Evolutionary conservation across 2,888 invertebrate genomes (phyloP).

Genomic region (Dicycla oo): DNA sequence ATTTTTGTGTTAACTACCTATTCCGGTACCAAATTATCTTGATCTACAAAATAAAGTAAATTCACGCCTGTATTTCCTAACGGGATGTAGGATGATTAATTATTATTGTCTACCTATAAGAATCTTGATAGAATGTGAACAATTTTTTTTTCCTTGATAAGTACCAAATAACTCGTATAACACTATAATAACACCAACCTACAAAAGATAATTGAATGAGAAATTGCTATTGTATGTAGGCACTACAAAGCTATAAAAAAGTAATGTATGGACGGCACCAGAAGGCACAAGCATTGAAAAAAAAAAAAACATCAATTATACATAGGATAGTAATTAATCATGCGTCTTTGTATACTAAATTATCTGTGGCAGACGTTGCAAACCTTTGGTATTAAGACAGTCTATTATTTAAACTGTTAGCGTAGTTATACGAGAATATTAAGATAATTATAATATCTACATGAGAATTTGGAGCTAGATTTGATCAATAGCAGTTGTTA

Average conservation of each 20-base stretch:
- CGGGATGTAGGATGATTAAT: background rate
- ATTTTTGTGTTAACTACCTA: background rate
- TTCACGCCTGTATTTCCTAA: background rate
- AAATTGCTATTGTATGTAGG: conserved; percentile 20
- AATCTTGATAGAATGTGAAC: background rate
- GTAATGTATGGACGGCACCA: conserved; percentile 17
- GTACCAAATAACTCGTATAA: background rate
- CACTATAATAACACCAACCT: background rate
- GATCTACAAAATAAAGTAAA: background rate
- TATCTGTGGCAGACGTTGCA: conserved; percentile 22
- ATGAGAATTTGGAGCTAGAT: background rate
- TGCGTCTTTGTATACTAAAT: conserved; percentile 36
- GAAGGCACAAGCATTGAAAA: conserved; percentile 40
- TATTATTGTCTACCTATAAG: background rate
- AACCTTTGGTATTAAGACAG: conserved; percentile 31
- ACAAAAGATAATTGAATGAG: conserved; percentile 49
- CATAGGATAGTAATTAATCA: conserved; percentile 51
- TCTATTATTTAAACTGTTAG: background rate
- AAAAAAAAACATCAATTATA: conserved; percentile 49
- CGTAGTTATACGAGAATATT: background rate
- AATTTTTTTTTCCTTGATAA: background rate
- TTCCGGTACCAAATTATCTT: background rate
- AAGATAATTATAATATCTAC: background rate
- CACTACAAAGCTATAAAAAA: conserved; percentile 17
- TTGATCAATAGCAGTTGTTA: background rate